phyloP scores from a whole-genome alignment of 2,888 invertebrate genomes.

The Aethes cnicana region DNA sequence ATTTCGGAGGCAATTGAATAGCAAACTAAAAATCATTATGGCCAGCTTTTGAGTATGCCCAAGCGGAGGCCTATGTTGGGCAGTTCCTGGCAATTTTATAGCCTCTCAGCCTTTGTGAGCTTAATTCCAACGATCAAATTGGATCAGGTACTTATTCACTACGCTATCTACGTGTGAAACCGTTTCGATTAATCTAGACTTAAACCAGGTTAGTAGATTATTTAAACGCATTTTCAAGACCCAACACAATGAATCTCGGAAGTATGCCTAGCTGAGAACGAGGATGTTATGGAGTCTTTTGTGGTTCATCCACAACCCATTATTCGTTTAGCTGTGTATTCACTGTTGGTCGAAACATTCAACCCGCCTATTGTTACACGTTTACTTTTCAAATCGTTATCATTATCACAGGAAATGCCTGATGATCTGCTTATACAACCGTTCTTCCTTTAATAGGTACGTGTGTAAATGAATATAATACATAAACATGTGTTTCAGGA shows the following conservation, averaged over 20 bases:
- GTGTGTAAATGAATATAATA: slow-evolving; percentile 11
- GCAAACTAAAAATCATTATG: too few species aligned
- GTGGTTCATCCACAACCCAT: slow-evolving; percentile 50
- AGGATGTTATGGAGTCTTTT: slow-evolving; percentile 43
- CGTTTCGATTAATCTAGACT: slow-evolving; percentile 12
- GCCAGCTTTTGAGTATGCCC: too few species aligned
- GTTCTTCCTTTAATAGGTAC: slow-evolving; percentile 11
- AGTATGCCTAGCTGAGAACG: slow-evolving; percentile 27
- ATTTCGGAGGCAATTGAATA: too few species aligned
- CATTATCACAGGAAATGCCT: slow-evolving; percentile 13
- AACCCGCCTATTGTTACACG: slow-evolving; percentile 15
- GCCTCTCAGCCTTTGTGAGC: too few species aligned
- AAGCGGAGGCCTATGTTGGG: too few species aligned
- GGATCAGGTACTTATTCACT: neutral
- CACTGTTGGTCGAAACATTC: slow-evolving; percentile 30
- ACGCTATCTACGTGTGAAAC: too few species aligned
- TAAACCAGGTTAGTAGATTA: slow-evolving; percentile 16
- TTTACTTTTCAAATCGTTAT: slow-evolving; percentile 8
- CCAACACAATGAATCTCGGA: slow-evolving; percentile 35
- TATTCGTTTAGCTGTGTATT: slow-evolving; percentile 50
- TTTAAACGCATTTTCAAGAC: slow-evolving; percentile 13
- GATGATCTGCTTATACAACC: slow-evolving; percentile 3
- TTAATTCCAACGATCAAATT: too few species aligned
- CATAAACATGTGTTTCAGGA: slow-evolving; percentile 7
- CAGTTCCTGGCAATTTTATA: too few species aligned